Base-by-base conservation (phyloP, 2,113 vertebrate species). In the Tachysurus vachellii region DNA sequence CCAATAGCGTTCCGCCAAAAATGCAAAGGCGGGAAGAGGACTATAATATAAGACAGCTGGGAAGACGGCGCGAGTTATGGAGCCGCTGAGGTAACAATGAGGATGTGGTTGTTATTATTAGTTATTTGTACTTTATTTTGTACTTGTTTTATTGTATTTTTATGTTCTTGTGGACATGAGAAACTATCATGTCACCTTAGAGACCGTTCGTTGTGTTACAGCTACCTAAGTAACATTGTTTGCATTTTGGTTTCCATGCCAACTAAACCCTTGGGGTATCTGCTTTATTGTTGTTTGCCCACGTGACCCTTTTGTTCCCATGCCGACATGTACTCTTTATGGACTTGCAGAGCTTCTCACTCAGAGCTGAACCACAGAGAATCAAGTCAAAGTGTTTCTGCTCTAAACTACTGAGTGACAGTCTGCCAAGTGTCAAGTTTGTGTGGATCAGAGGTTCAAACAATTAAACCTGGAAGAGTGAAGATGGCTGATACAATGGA, bases 401-500 rank as follows among this genome's bases (percentile, higher is more conserved):
- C 53, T 10, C 6, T 42, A 42, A 26, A 68, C 53, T 10, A 73
- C 28, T 28, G 50, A 76, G 23, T n/a, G 53, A 75, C 44, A 31
- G 53, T 28, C 66, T 62, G 26, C 53, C 77, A 62, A 81, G 80
- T 31, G 26, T 31, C 21, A 11, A 50, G 21, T 5, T 86, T 36
- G 47, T 44, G 1, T 61, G 47, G 10, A 13, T 68, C 19, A 70
- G 76, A 66, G 54, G 28, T 64, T 61, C 36, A 70, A 53, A 17
- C 53, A 73, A 68, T 1, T 23, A 73, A 6, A 17, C 17, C n/a
- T 76, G 31, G 21, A 80, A 56, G 11, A 77, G n/a, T 47, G 17
- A 81, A 28, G 57, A 86, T 75, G 76, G 26, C 4, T 26, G 71
- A 88, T 31, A 88, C 88, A 0, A 5, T 95, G 26, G 92, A 91